Evolutionary conservation across 1,140 invertebrate genomes (phyloP), one percentile per base, ranked within the genome.

Genomic region (Meloidogyne chitwoodi): DNA sequence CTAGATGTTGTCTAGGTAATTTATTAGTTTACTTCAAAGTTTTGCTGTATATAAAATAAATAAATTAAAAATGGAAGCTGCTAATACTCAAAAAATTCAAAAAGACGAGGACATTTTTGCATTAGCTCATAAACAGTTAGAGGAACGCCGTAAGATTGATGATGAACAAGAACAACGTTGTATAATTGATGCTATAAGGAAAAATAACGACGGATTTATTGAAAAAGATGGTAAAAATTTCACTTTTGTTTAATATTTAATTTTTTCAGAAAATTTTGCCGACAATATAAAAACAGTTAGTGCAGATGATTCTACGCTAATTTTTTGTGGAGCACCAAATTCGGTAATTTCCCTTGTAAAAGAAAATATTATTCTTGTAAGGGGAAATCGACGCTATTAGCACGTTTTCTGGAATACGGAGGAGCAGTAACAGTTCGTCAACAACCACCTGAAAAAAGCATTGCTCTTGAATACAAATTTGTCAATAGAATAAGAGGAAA

Each of bases 391-490:
- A 44, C 71, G 5, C n/a, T 74, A 27, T 64, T 71, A 19, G 24
- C 65, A 2, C 71, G 61, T 24, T 74, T 74, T 64, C 16, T 74
- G 14, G 31, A 56, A 56, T 56, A 5, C n/a, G 48, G 48, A 16
- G 44, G 44, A 0, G 4, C n/a, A 31, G 2, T 26, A 44, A 22
- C 61, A 29, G 1, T 29, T 74, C 61, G 65, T 71, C 61, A 64
- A 26, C 14, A 27, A 16, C 29, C 61, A n/a, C 22, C 34, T 2
- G 31, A 74, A 22, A 69, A 67, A 75, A 74, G 64, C 24, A 74
- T 75, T 69, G 74, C 74, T 11, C 64, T 75, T 48, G 74, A 75
- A 68, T 75, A 66, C 22, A 48, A n/a, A 16, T 75, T 69, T 38
- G 74, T 29, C 14, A 29, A 26, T 0, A 29, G 26, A 75, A 75